Conservation (phyloP, 1,140 invertebrate species). For the Pseudomyrmex pallidus region DNA sequence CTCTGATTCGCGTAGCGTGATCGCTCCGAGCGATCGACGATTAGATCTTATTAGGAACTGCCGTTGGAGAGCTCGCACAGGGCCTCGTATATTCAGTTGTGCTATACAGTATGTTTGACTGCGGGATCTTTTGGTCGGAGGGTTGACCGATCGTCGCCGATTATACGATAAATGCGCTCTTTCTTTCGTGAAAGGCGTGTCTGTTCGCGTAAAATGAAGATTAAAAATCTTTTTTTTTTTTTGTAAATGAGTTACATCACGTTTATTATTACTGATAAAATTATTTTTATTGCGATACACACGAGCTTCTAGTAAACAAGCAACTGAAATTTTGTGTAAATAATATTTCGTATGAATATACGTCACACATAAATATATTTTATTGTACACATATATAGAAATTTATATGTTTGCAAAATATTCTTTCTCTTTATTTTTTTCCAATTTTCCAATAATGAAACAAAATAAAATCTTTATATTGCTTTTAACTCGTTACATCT, state of each 20-base stretch:
- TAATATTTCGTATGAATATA: neutral
- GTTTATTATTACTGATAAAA: neutral
- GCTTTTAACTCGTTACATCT: neutral
- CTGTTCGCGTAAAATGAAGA: slow-evolving; percentile 30
- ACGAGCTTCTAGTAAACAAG: neutral
- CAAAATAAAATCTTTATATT: slow-evolving; percentile 18
- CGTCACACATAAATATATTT: neutral
- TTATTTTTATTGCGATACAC: slow-evolving; percentile 4
- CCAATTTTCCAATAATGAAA: slow-evolving; percentile 5
- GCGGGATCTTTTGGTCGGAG: slow-evolving; percentile 27
- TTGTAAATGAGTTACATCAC: neutral
- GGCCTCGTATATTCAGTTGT: slow-evolving; percentile 5
- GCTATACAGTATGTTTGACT: slow-evolving; percentile 22
- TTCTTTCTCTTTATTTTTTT: neutral
- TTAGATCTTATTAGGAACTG: slow-evolving; percentile 65
- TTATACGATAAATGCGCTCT: slow-evolving; percentile 54
- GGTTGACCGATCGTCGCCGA: slow-evolving; percentile 44
- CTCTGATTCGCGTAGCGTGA: slow-evolving; percentile 37
- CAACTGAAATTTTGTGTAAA: neutral
- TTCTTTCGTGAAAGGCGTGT: slow-evolving; percentile 51
- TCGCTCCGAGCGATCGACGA: slow-evolving; percentile 56
- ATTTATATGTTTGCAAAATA: neutral
- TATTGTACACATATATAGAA: neutral
- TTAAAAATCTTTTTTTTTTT: neutral
- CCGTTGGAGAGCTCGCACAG: slow-evolving; percentile 6